phyloP scores from a whole-genome alignment of 2,797 vertebrate species.

The Schizothorax lantsangensis region DNA sequence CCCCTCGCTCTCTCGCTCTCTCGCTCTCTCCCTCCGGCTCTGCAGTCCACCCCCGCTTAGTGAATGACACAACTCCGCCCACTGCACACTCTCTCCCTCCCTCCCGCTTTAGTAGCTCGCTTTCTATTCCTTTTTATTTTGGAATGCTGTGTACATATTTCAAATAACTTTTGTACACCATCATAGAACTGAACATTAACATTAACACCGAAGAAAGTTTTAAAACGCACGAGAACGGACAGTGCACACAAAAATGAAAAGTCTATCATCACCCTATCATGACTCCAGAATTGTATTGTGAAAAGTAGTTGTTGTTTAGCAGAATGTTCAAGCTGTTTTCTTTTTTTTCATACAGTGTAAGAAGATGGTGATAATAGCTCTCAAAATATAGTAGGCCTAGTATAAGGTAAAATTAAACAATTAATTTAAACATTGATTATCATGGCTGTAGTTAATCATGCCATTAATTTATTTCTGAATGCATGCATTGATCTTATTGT shows the following conservation, averaged over 20 bases:
- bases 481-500: neutral
- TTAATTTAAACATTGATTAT: neutral
- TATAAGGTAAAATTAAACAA: neutral
- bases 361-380: too few species aligned
- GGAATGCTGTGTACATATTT: neutral
- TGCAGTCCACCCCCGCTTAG: conserved; percentile 65
- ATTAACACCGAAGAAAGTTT: neutral
- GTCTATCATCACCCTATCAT: neutral
- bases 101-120: conserved; percentile 20
- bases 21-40: conserved; percentile 32
- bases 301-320: neutral
- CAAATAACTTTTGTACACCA: neutral
- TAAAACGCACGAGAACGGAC: neutral
- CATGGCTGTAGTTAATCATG: neutral
- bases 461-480: neutral
- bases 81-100: conserved; percentile 47
- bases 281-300: neutral
- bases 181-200: neutral
- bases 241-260: too few species aligned
- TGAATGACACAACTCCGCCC: conserved; percentile 72
- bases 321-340: neutral
- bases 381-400: neutral
- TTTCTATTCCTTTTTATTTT: neutral
- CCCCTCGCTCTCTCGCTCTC: conserved; percentile 6
- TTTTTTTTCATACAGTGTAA: neutral